Percentiles rank a stretch among this genome's conserved stretches.
phyloP scores from a whole-genome alignment of 2,113 vertebrate species.

The Spea bombifrons region DNA sequence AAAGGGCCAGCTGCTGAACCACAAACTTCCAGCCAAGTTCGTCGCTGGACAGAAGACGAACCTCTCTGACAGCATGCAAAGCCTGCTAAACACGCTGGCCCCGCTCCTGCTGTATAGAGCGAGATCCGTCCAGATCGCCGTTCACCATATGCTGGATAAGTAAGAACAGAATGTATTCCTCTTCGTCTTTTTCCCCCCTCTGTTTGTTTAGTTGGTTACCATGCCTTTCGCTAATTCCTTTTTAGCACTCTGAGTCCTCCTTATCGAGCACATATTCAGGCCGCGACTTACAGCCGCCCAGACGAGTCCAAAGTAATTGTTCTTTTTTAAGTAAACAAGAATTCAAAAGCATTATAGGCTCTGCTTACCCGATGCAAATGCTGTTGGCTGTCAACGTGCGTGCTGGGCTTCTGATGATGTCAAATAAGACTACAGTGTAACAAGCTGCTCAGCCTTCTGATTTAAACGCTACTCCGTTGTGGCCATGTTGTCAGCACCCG shows the following conservation, averaged over 20 bases:
- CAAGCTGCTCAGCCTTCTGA: too few species aligned
- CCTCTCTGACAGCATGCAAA: slow-evolving; percentile 84
- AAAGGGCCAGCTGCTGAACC: slow-evolving; percentile 76
- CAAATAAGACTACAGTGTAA: too few species aligned
- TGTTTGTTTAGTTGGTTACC: slow-evolving; percentile 12
- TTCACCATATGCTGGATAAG: slow-evolving; percentile 87
- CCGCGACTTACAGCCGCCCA: background rate
- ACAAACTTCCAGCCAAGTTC: slow-evolving; percentile 78
- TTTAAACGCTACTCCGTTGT: too few species aligned
- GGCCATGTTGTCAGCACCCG: too few species aligned
- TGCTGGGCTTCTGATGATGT: too few species aligned
- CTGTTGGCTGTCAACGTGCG: too few species aligned
- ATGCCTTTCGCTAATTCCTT: background rate
- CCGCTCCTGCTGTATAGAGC: slow-evolving; percentile 84
- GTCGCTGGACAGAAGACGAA: slow-evolving; percentile 81
- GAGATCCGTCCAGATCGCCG: slow-evolving; percentile 82
- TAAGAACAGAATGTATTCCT: slow-evolving; percentile 60
- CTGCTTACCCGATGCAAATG: too few species aligned
- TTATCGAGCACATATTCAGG: slow-evolving; percentile 8
- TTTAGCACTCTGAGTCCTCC: background rate
- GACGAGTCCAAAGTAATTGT: background rate
- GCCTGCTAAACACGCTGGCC: slow-evolving; percentile 81
- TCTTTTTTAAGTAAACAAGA: too few species aligned
- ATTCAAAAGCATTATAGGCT: too few species aligned
- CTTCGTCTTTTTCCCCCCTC: background rate